Evolutionary conservation across 2,113 vertebrate genomes (phyloP).

Genomic region (Tragulus kanchil): DNA sequence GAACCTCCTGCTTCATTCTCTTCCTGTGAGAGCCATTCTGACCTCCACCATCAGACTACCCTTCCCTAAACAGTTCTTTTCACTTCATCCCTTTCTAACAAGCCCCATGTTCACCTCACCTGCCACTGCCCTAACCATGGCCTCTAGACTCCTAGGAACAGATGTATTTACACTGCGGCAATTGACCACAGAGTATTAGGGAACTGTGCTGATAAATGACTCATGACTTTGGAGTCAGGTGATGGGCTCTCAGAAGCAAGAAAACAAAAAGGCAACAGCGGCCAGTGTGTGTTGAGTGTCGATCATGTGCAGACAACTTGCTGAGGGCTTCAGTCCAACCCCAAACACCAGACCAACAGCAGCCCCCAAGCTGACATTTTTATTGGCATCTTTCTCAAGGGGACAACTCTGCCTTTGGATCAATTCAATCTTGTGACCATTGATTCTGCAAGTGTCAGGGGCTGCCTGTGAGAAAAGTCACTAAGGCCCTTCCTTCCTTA

Average conservation of each 20-base stretch:
- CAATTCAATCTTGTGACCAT: background rate
- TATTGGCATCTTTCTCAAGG: background rate
- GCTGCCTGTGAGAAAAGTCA: background rate
- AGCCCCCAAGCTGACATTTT: background rate
- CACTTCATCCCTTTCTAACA: background rate
- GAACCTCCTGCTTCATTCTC: background rate
- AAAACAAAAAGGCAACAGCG: background rate
- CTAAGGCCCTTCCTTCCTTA: background rate
- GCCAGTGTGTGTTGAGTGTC: background rate
- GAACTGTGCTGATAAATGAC: background rate
- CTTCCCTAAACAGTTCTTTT: background rate
- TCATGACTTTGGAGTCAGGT: background rate
- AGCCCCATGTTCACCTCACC: no score
- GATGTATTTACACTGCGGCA: background rate
- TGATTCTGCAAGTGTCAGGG: background rate
- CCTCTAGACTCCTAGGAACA: background rate
- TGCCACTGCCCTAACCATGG: background rate
- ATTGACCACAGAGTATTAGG: background rate
- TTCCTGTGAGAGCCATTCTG: background rate
- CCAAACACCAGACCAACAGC: background rate
- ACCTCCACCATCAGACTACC: background rate
- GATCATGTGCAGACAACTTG: accelerated
- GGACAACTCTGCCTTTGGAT: background rate
- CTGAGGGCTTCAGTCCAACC: background rate
- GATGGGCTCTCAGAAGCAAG: background rate